Evolutionary conservation across 1,140 invertebrate genomes (phyloP), one percentile per base, ranked within the genome.

Genomic region (Antheraea mylitta): DNA sequence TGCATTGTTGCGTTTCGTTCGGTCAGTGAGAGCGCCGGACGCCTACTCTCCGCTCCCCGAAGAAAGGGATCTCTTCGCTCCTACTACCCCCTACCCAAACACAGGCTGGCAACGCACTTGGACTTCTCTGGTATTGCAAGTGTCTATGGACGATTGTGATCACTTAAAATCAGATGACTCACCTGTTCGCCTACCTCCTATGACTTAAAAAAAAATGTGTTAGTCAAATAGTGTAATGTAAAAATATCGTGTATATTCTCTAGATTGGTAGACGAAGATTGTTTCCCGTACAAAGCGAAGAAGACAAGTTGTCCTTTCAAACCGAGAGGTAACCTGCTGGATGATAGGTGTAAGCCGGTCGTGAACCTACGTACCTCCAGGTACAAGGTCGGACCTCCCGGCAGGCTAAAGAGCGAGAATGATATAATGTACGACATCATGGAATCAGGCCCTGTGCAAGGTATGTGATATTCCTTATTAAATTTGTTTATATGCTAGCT

Each of bases 391-490:
- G 97, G 96, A 0, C 98, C 98, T 0, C 96, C 97, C 9, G 98
- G 98, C 92, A 94, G 95, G 71, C 91, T 99, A 16, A 94, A 94
- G 42, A 94, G 94, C 61, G 95, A 96, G 80, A 94, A 94, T 11
- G 97, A 98, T 82, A 99, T 99, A 70, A 98, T 97, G 97, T 94
- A 96, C 72, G 98, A 99, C 85, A 98, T 99, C 61, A 93, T 96
- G 83, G 95, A 94, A 19, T 98, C 97, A 60, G 98, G 98, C 69
- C 98, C 98, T n/a, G 97, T 99, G 0, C 98, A 99, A 95, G 97
- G 97, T 98, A 58, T 73, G 82, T 75, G 16, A 42, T 11, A 42
- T 10, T 42, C 6, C 1, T 53, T 16, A 10, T 48, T 10, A 6
- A n/a, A n/a, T 30, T 30, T 30, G 1, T 30, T 2, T 30, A 30